These are phyloP conservation scores for Vireo altiloquus DNA, from an alignment of 2,113 vertebrate species.

Conservation along the genomic window DNA sequence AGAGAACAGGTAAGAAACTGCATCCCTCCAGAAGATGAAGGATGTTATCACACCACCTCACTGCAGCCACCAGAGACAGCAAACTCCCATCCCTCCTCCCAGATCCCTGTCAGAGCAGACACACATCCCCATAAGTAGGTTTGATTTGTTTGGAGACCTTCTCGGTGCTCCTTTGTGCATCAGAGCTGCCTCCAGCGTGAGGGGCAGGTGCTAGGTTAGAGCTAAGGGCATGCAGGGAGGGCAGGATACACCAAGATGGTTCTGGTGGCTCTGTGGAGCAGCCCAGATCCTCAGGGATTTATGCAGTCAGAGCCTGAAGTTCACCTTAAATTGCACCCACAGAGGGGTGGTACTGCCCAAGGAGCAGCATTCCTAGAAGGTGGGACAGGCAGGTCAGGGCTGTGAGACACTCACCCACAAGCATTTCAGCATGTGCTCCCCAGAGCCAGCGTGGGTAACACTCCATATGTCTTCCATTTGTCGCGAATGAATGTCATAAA, in stretches of 20 bases:
- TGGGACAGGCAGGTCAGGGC: neutral
- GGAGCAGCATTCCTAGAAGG: neutral
- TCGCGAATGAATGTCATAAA: neutral
- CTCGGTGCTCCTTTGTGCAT: neutral
- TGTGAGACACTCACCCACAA: accelerated
- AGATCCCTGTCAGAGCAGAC: neutral
- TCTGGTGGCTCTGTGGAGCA: neutral
- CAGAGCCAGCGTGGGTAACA: neutral
- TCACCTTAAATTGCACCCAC: neutral
- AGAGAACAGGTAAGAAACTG: neutral
- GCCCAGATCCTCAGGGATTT: neutral
- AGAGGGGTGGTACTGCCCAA: neutral
- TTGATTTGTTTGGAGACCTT: neutral
- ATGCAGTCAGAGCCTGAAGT: neutral
- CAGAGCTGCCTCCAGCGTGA: accelerated
- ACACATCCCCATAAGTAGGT: accelerated
- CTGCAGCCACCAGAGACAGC: neutral
- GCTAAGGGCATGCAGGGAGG: accelerated
- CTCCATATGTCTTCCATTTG: neutral
- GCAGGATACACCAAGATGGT: neutral
- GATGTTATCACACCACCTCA: neutral
- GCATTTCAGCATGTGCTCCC: neutral
- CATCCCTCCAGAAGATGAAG: neutral
- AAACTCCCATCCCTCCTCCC: neutral
- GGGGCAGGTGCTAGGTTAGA: neutral